phyloP scores from a whole-genome alignment of 1,140 invertebrate genomes.

The Anadara kagoshimensis region DNA sequence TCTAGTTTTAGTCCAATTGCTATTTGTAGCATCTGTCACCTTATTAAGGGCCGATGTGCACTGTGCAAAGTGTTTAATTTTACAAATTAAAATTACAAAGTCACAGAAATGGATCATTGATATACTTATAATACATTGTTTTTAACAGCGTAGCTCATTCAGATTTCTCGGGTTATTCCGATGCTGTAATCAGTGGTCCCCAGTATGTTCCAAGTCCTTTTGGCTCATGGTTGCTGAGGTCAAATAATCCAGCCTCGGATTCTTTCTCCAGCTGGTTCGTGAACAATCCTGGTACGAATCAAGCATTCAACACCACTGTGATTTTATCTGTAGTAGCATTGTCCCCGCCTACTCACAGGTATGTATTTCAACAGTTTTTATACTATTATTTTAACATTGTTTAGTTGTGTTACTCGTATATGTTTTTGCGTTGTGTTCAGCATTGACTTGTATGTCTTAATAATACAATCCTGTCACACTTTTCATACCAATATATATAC shows the following conservation, averaged over 20 bases:
- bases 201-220: too few relatives aligned
- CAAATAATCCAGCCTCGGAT: conserved; percentile 11
- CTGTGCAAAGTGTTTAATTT: conserved; percentile 8
- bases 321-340: neutral
- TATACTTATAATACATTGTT: neutral
- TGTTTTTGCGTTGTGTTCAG: too few relatives aligned
- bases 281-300: neutral
- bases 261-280: conserved; percentile 15
- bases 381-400: neutral
- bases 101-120: too few relatives aligned
- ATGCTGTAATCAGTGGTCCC: neutral
- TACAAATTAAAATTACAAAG: conserved; percentile 40
- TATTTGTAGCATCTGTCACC: too few relatives aligned
- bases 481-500: too few relatives aligned
- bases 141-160: neutral
- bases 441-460: too few relatives aligned
- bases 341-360: neutral
- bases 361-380: neutral
- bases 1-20: too few relatives aligned
- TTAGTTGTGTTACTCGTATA: too few relatives aligned
- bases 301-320: neutral
- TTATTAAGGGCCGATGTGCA: too few relatives aligned
- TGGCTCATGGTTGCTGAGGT: conserved; percentile 10
- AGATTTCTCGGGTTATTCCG: neutral
- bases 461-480: too few relatives aligned